Percentiles rank a stretch among this genome's conserved stretches.
These are phyloP conservation scores for Idaea straminata DNA, from an alignment of 2,888 invertebrate species.

Conservation along the genomic window DNA sequence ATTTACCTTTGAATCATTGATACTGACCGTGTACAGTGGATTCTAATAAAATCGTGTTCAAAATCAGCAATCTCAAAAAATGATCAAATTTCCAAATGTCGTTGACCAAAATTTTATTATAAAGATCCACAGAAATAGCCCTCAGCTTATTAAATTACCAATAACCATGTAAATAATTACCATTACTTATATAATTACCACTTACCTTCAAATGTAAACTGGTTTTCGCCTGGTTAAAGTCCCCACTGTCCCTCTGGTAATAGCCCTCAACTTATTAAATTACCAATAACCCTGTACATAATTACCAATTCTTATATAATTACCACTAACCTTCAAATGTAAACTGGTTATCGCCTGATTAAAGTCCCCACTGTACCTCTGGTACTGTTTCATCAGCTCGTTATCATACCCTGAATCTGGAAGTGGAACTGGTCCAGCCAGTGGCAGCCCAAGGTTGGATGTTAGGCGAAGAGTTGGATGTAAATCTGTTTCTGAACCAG, in stretches of 20 bases:
- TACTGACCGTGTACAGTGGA: too few species aligned
- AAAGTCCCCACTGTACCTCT: slow-evolving; percentile 86
- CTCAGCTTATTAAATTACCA: too few species aligned
- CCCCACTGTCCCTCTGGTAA: slow-evolving; percentile 83
- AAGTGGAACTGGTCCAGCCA: slow-evolving; percentile 89
- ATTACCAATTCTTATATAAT: too few species aligned
- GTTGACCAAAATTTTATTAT: too few species aligned
- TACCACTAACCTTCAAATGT: slow-evolving; percentile 70
- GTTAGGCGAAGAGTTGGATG: slow-evolving; percentile 63
- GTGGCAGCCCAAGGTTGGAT: slow-evolving; percentile 81
- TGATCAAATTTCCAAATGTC: too few species aligned
- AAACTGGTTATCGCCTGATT: slow-evolving; percentile 82
- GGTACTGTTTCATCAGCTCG: slow-evolving; percentile 68
- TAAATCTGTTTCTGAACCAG: slow-evolving; percentile 77
- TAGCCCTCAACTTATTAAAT: too few species aligned
- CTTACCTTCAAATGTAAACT: slow-evolving; percentile 75
- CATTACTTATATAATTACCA: not conserved
- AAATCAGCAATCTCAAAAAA: too few species aligned
- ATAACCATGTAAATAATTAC: too few species aligned
- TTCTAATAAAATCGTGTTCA: too few species aligned
- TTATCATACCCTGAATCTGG: slow-evolving; percentile 83
- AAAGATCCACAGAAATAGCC: too few species aligned
- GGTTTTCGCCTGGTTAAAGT: slow-evolving; percentile 86
- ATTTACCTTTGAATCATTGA: too few species aligned
- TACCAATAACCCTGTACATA: too few species aligned